A percentile compares a stretch with the other conserved stretches of the same genome.
Evolutionary conservation across 2,888 invertebrate genomes (phyloP).

Genomic region (Caenorhabditis panamensis): DNA sequence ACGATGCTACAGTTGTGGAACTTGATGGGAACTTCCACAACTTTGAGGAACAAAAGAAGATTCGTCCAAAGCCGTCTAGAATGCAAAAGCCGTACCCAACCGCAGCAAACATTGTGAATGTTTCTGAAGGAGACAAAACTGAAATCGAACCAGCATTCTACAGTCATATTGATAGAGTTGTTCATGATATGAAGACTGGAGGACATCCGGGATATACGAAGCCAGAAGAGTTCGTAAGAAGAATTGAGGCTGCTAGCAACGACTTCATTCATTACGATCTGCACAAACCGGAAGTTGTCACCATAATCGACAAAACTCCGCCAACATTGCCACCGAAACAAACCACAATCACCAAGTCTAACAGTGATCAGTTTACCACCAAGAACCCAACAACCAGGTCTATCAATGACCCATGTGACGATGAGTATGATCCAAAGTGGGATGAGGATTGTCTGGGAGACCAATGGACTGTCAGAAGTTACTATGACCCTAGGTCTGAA

Average conservation of each 20-base stretch:
- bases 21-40: slow-evolving; percentile 39
- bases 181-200: slow-evolving; percentile 53
- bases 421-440: slow-evolving; percentile 69
- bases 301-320: slow-evolving; percentile 40
- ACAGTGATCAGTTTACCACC: not conserved
- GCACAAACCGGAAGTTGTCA: slow-evolving; percentile 45
- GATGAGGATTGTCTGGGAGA: slow-evolving; percentile 69
- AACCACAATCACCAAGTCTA: too few species aligned
- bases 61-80: slow-evolving; percentile 1
- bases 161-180: slow-evolving; percentile 57
- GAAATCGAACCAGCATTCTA: slow-evolving; percentile 54
- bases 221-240: slow-evolving; percentile 57
- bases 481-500: slow-evolving; percentile 47
- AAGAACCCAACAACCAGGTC: slow-evolving; percentile 31
- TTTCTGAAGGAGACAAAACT: slow-evolving; percentile 47
- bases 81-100: not conserved
- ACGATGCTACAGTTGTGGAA: slow-evolving; percentile 23
- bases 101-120: slow-evolving; percentile 46
- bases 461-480: slow-evolving; percentile 62
- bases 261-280: slow-evolving; percentile 55
- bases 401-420: slow-evolving; percentile 66
- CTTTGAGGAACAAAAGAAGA: slow-evolving; percentile 6
- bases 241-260: slow-evolving; percentile 54
- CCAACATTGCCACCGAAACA: slow-evolving; percentile 22
- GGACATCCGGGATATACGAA: slow-evolving; percentile 50